Conservation (phyloP, 2,797 vertebrate species). For the Psittacula echo region DNA sequence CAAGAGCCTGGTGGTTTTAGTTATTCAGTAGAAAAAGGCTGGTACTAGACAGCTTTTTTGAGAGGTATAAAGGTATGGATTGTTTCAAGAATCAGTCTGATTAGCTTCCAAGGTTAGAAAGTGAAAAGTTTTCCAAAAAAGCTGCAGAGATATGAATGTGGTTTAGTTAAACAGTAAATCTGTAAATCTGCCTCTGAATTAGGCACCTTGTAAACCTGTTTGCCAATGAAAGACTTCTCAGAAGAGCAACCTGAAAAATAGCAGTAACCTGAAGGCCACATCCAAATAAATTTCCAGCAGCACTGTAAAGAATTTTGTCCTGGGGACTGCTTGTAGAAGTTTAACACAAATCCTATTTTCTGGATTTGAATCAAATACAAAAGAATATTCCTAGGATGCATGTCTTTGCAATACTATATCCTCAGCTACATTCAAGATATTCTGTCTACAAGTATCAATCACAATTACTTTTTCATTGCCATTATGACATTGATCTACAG, state of each 20-base stretch:
- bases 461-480: not conserved
- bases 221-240: not conserved
- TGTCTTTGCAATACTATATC: not conserved
- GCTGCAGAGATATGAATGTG: fast-evolving
- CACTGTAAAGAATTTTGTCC: not conserved
- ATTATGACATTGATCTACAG: not conserved
- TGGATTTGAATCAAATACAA: not conserved
- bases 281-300: not conserved
- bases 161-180: not conserved
- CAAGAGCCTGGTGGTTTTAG: not conserved
- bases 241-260: not conserved
- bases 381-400: not conserved
- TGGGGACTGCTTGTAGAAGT: fast-evolving
- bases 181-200: not conserved
- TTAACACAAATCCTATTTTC: not conserved
- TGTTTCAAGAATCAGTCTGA: not conserved
- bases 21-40: not conserved
- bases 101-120: not conserved
- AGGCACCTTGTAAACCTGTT: not conserved
- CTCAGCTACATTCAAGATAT: not conserved
- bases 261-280: not conserved
- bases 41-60: not conserved
- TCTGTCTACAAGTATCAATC: not conserved
- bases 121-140: not conserved
- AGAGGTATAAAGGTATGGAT: not conserved